A percentile compares a stretch with the other conserved stretches of the same genome.
phyloP scores from a whole-genome alignment of 2,113 vertebrate genomes.

The Sterrhoptilus dennistouni region DNA sequence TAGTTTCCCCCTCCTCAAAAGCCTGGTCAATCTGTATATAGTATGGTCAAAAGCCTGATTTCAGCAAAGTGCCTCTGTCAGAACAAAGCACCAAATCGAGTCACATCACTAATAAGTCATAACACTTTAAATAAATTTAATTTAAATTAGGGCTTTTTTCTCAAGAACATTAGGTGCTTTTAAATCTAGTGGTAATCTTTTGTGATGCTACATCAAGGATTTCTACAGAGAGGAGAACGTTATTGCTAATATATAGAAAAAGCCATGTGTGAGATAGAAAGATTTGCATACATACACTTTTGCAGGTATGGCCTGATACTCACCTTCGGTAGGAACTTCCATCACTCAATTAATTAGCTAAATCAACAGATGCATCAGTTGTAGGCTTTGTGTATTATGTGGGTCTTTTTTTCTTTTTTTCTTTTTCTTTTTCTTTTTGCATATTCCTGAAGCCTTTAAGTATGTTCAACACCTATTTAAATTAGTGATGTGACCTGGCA shows the following conservation, averaged over 20 bases:
- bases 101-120: background rate
- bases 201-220: background rate
- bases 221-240: background rate
- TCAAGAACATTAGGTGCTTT: background rate
- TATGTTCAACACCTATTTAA: background rate
- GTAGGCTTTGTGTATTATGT: background rate
- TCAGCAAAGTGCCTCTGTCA: background rate
- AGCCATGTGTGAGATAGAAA: background rate
- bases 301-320: background rate
- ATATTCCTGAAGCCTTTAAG: background rate
- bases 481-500: background rate
- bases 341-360: background rate
- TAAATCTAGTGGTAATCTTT: background rate
- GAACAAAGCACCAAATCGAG: background rate
- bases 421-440: background rate
- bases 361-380: background rate
- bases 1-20: background rate
- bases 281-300: background rate
- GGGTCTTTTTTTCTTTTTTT: background rate
- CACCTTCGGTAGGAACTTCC: background rate
- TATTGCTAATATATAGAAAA: background rate
- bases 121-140: background rate
- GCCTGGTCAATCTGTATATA: background rate
- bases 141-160: background rate
- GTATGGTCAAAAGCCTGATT: background rate